Evolutionary conservation across 2,113 vertebrate genomes (phyloP).

Genomic region (rat (Rattus norvegicus)): GRCr8 NC_086022.1:106510501-106511000

Average conservation of each 20-base stretch:
- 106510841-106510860: not conserved
- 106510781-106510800: not conserved
- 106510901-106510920: not conserved
- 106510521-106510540: not conserved
- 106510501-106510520: too few relatives aligned
- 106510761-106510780: not conserved
- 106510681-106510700: not conserved
- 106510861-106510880: not conserved
- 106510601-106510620: not conserved
- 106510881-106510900: not conserved
- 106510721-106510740: not conserved
- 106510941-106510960: conserved; percentile 27
- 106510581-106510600: conserved; percentile 3
- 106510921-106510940: conserved; percentile 13
- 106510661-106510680: not conserved
- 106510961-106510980: not conserved
- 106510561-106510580: not conserved
- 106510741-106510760: too few relatives aligned
- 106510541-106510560: not conserved
- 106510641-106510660: not conserved
- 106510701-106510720: not conserved
- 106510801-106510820: not conserved
- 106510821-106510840: not conserved
- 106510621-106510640: not conserved
- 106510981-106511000: conserved; percentile 25